Conservation (phyloP, 2,888 invertebrate species). For the Hemicrepidius hirtus region DNA sequence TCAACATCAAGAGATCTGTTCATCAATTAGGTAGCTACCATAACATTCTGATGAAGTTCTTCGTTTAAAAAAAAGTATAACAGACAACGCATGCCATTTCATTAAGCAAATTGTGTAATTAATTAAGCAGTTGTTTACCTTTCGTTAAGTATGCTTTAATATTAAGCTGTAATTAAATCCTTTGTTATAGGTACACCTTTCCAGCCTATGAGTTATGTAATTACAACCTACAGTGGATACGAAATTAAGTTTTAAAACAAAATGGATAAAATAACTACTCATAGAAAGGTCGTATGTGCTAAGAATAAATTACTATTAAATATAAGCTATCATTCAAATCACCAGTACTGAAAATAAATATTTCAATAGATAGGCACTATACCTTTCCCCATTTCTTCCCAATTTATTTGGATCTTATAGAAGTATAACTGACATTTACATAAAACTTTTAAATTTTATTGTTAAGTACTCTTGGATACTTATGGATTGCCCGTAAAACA, state of each 20-base stretch:
- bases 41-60: slow-evolving; percentile 33
- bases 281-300: background rate
- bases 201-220: background rate
- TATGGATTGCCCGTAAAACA: no score
- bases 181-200: background rate
- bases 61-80: slow-evolving; percentile 13
- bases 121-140: slow-evolving; percentile 8
- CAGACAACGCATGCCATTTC: slow-evolving; percentile 3
- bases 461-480: no score
- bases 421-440: no score
- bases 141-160: background rate
- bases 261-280: background rate
- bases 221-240: background rate
- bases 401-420: no score
- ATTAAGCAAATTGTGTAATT: slow-evolving; percentile 24
- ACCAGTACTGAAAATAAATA: no score
- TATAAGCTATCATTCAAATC: background rate
- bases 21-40: slow-evolving; percentile 53
- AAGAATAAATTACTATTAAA: background rate
- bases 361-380: background rate
- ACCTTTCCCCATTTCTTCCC: no score
- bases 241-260: background rate
- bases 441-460: no score
- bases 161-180: background rate
- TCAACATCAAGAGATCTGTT: slow-evolving; percentile 54